Evolutionary conservation across 1,140 invertebrate species (phyloP).

Genomic region (Microvelia longipes): DNA sequence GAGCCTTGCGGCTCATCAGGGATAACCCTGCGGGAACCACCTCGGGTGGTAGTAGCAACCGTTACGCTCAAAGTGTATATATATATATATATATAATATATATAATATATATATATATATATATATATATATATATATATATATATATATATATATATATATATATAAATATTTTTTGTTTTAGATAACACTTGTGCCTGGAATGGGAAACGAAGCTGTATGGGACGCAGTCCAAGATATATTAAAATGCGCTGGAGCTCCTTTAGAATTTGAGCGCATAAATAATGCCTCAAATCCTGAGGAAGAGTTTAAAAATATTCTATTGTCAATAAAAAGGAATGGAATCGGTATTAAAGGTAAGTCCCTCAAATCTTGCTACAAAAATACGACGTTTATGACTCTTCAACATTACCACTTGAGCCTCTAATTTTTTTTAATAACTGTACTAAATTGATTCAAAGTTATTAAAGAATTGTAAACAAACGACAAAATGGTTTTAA

Average conservation of each 20-base stretch:
- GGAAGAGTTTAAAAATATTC: conserved; percentile 37
- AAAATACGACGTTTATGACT: too few relatives aligned
- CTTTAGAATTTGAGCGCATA: conserved; percentile 32
- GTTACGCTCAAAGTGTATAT: too few relatives aligned
- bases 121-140: too few relatives aligned
- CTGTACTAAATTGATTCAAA: background rate
- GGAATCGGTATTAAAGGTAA: conserved; percentile 48
- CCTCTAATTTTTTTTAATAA: background rate
- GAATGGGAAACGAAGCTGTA: background rate
- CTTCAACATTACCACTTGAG: too few relatives aligned
- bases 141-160: too few relatives aligned
- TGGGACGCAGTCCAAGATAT: background rate
- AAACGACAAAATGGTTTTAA: background rate
- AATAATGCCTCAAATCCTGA: conserved; percentile 33
- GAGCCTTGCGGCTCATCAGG: too few relatives aligned
- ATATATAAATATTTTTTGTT: conserved; percentile 3
- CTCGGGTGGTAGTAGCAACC: too few relatives aligned
- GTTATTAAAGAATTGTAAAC: background rate
- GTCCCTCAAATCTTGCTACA: too few relatives aligned
- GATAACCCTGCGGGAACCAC: too few relatives aligned
- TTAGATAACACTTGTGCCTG: conserved; percentile 3
- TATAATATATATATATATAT: too few relatives aligned
- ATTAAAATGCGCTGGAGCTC: conserved; percentile 5
- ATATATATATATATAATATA: too few relatives aligned
- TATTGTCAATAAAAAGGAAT: conserved; percentile 48